Percentiles rank a stretch among this genome's conserved stretches.
These are phyloP conservation scores for Drosophila hamatofila DNA, from an alignment of 2,888 invertebrate genomes.

Conservation along the genomic window DNA sequence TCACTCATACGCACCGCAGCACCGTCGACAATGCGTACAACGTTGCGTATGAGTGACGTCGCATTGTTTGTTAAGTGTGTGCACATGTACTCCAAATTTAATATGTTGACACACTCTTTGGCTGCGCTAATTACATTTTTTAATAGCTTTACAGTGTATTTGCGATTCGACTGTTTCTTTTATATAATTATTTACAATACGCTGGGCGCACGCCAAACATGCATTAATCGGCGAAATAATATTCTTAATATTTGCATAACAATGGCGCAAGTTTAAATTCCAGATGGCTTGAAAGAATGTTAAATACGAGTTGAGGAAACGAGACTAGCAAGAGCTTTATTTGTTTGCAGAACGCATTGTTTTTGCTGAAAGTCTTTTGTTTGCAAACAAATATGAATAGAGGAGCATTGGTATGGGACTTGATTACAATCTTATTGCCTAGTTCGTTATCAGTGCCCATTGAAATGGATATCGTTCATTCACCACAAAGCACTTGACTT, in stretches of 20 bases:
- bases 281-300: conserved; percentile 3
- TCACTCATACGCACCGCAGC: conserved; percentile 74
- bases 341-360: neutral
- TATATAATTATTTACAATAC: neutral
- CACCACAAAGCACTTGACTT: conserved; percentile 12
- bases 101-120: neutral
- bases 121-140: neutral
- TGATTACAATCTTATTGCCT: conserved; percentile 6
- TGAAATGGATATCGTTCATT: conserved; percentile 37
- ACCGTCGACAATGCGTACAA: conserved; percentile 29
- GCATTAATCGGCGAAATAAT: neutral
- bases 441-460: conserved; percentile 13
- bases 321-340: neutral
- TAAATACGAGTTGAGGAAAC: neutral
- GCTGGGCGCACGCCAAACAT: too few species aligned
- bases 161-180: neutral
- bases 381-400: neutral
- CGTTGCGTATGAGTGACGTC: conserved; percentile 69
- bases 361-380: neutral
- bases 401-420: neutral
- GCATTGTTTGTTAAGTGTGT: conserved; percentile 41
- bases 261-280: neutral
- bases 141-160: conserved; percentile 5
- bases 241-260: conserved; percentile 18
- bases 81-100: neutral